These are phyloP conservation scores for Popillia japonica DNA, from an alignment of 1,140 invertebrate genomes.

Conservation along the genomic window DNA sequence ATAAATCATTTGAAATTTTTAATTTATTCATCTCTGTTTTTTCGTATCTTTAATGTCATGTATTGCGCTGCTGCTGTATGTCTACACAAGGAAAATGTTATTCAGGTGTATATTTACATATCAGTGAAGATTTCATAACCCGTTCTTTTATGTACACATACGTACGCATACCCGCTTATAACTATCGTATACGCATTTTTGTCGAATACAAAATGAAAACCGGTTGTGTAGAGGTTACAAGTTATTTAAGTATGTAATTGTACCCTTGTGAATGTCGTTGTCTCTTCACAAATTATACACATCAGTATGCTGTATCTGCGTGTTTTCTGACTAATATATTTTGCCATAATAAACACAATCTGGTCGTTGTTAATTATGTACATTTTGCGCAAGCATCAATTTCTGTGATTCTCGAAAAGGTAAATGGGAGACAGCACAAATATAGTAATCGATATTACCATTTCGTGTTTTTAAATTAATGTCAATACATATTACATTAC, in stretches of 20 bases:
- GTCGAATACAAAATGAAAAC: not conserved
- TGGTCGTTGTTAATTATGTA: not conserved
- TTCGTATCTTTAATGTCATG: not conserved
- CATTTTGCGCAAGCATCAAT: not conserved
- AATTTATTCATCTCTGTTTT: not conserved
- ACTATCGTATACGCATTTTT: slow-evolving; percentile 6
- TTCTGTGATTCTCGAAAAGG: not conserved
- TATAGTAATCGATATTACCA: too few species aligned
- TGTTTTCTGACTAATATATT: slow-evolving; percentile 22
- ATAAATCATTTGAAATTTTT: not conserved
- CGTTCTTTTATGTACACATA: slow-evolving; percentile 2
- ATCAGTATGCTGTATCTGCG: not conserved
- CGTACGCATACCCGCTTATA: not conserved
- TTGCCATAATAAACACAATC: slow-evolving; percentile 5
- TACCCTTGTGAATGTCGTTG: slow-evolving; percentile 20
- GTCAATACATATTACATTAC: too few species aligned
- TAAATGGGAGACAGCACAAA: too few species aligned
- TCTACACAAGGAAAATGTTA: not conserved
- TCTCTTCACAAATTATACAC: slow-evolving; percentile 17
- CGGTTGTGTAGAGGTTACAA: slow-evolving; percentile 6
- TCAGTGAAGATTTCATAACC: slow-evolving; percentile 25
- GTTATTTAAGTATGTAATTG: slow-evolving; percentile 32
- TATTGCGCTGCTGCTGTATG: not conserved
- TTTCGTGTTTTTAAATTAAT: too few species aligned
- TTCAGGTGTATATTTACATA: slow-evolving; percentile 27